Evolutionary conservation across 2,888 invertebrate genomes (phyloP).

Genomic region (Philereme transversata): DNA sequence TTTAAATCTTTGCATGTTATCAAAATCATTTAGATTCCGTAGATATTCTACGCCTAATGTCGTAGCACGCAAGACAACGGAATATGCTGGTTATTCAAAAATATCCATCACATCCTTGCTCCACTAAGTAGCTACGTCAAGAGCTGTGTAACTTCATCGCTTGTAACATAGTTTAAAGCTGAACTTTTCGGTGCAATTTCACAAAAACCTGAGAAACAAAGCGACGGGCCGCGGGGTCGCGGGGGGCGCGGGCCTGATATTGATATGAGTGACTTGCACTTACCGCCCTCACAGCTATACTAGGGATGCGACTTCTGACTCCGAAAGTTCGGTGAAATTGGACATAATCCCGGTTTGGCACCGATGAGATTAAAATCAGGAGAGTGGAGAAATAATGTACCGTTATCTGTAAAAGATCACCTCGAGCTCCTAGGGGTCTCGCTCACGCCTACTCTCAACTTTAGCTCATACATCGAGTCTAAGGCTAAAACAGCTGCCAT

Average conservation of each 20-base stretch:
- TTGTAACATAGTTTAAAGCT: slow-evolving; percentile 36
- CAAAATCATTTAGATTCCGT: background rate
- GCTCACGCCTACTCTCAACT: too few relatives aligned
- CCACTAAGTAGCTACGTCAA: slow-evolving; percentile 30
- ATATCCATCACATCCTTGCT: slow-evolving; percentile 13
- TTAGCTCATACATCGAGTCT: too few relatives aligned
- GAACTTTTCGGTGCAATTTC: slow-evolving; percentile 49
- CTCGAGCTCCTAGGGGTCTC: too few relatives aligned
- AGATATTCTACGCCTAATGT: slow-evolving; percentile 1
- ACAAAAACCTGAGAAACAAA: slow-evolving; percentile 77
- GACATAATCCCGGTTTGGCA: background rate
- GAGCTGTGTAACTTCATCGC: slow-evolving; percentile 29
- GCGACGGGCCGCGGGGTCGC: slow-evolving; percentile 47
- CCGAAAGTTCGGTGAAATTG: slow-evolving; percentile 1
- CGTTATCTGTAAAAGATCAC: too few relatives aligned
- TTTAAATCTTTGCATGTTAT: too few relatives aligned
- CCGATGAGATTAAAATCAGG: background rate
- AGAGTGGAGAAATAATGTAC: too few relatives aligned
- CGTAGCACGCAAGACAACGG: background rate
- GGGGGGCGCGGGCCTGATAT: slow-evolving; percentile 67
- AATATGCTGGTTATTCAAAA: background rate
- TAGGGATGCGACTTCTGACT: slow-evolving; percentile 13
- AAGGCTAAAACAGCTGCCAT: too few relatives aligned
- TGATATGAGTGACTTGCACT: slow-evolving; percentile 83
- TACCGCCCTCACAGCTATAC: slow-evolving; percentile 60